Evolutionary conservation across 2,888 invertebrate genomes (phyloP).

Genomic region (Pyralis farinalis): DNA sequence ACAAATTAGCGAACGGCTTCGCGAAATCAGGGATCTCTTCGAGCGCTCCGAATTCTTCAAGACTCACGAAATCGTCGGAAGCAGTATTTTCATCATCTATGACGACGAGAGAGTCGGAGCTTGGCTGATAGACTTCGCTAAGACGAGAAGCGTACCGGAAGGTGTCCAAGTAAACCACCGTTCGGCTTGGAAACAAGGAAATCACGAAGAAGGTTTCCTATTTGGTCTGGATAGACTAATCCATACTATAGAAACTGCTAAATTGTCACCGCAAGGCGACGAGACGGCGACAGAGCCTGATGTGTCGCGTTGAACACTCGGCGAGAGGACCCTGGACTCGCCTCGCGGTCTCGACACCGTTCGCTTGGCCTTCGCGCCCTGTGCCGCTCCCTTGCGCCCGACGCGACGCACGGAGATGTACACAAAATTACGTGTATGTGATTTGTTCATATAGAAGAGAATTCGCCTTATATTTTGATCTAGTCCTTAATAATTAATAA

Average conservation of each 20-base stretch:
- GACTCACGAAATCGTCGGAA: conserved; percentile 95
- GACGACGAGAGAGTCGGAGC: conserved; percentile 93
- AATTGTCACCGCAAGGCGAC: conserved; percentile 36
- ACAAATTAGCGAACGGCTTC: conserved; percentile 86
- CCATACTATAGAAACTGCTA: conserved; percentile 76
- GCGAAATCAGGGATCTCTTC: conserved; percentile 88
- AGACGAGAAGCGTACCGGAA: conserved; percentile 89
- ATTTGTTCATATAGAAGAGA: conserved; percentile 62
- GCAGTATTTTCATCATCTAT: conserved; percentile 96
- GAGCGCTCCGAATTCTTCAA: conserved; percentile 93
- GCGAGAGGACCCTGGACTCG: conserved; percentile 63
- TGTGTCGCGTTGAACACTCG: conserved; percentile 66
- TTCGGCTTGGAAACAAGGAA: conserved; percentile 93
- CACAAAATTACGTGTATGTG: conserved; percentile 43
- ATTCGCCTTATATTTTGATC: conserved; percentile 62
- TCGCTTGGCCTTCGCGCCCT: conserved; percentile 44
- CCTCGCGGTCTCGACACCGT: conserved; percentile 55
- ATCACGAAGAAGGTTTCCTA: conserved; percentile 97
- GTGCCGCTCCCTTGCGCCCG: conserved; percentile 40
- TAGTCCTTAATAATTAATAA: conserved; percentile 62
- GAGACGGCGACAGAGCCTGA: conserved; percentile 57
- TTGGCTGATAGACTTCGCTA: conserved; percentile 99
- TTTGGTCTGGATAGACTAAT: conserved; percentile 96
- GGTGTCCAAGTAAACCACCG: conserved; percentile 88
- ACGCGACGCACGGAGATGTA: conserved; percentile 57